Evolutionary conservation across 37 sponge, comb jelly and placozoan genomes (phyloP).

Genomic region (Crambe crambe): DNA sequence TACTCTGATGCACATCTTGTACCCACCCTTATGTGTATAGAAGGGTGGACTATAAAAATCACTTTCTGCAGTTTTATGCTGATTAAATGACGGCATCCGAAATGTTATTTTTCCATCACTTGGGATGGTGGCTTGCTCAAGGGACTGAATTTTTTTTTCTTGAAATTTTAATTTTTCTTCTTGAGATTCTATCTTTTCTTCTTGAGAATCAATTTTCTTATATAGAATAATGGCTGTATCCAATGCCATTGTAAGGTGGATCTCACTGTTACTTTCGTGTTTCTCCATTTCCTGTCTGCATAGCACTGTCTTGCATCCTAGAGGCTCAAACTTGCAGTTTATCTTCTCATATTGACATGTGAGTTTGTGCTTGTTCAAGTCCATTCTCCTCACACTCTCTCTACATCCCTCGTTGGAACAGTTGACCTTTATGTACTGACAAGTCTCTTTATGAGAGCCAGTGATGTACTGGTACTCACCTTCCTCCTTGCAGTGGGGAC

Average conservation of each 20-base stretch:
- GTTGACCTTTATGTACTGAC: conserved; percentile 6
- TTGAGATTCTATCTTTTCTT: too few species aligned
- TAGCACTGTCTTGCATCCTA: conserved; percentile 18
- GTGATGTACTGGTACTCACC: conserved; percentile 21
- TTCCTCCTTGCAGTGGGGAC: conserved; percentile 37
- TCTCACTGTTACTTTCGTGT: conserved; percentile 10
- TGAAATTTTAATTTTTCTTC: too few species aligned
- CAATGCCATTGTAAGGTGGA: not conserved
- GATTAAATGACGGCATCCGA: not conserved
- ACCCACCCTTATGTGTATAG: too few species aligned
- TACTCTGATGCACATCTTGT: too few species aligned
- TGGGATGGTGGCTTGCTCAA: not conserved
- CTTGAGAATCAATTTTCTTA: too few species aligned
- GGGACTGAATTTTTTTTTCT: not conserved
- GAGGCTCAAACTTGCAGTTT: conserved; percentile 11
- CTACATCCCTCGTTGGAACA: conserved; percentile 30
- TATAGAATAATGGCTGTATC: conserved; percentile 1
- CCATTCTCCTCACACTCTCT: not conserved
- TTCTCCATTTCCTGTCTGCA: not conserved
- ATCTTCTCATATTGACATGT: conserved; percentile 13
- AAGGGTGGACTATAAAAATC: conserved; percentile 22
- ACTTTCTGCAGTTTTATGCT: not conserved
- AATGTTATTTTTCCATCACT: not conserved
- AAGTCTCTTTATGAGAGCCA: conserved; percentile 14
- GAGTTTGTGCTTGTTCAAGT: conserved; percentile 2